Evolutionary conservation across 2,797 vertebrate species (phyloP), one percentile per base, ranked within the genome.

Genomic region (Molossus alvarezi): DNA sequence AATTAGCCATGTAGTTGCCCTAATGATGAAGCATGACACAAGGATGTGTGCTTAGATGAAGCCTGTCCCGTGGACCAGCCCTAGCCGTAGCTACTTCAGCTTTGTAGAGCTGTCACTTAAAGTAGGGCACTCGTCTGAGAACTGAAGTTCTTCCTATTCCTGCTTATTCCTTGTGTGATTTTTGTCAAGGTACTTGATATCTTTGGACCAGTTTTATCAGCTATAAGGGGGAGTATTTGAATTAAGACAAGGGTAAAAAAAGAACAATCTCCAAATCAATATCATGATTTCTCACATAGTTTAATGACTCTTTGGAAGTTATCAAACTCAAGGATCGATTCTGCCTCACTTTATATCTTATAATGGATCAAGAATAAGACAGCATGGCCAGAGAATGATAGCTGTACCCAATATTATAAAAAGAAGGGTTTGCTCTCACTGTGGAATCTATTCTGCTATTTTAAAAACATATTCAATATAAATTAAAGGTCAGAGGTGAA

Each of bases 381-480:
- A 13, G n/a, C 14, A 87, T 33, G 10, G 14, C 48, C 73, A 94
- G 23, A 76, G 9, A 93, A 73, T 6, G 85, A 6, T 20, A 57
- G 29, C 8, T 77, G 7, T 15, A 15, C 15, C 18, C 20, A 25
- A 64, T 57, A 77, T 80, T 94, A 67, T 15, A 27, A 73, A 92
- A 33, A 80, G 25, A 92, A 88, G 51, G 14, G 12, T 75, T 77
- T 88, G 41, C 64, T 86, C 94, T 37, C 67, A n/a, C 67, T 65
- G 41, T 58, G 33, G 41, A 85, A 75, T 94, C 45, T 75, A 79
- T 76, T 23, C 17, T 45, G 87, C 9, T 29, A 15, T 77, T 96
- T 80, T 95, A 94, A 97, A 97, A 96, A 58, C 25, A 87, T 58
- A 97, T 77, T 91, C 58, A 88, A 96, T 57, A 90, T 87, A 88